Percentiles rank a stretch among this genome's conserved stretches.
phyloP scores from a whole-genome alignment of 2,113 vertebrate species.

The Gambusia affinis region DNA sequence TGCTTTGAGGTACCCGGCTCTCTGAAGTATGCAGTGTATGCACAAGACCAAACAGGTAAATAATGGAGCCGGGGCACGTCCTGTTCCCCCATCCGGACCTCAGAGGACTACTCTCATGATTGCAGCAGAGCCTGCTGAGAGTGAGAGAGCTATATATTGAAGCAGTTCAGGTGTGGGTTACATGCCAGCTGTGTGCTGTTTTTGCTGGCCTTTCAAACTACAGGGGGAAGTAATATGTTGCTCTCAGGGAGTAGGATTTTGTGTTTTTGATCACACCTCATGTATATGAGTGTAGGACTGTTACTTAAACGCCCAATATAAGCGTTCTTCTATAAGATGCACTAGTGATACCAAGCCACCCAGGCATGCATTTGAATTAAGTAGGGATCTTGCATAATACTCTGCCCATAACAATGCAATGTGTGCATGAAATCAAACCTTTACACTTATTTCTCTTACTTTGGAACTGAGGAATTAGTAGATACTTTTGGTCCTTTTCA shows the following conservation, averaged over 20 bases:
- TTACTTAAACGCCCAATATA: background rate
- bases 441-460: background rate
- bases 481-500: background rate
- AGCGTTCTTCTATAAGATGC: background rate
- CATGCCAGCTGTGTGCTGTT: constrained; percentile 51
- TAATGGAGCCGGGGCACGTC: constrained; percentile 69
- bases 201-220: constrained; percentile 56
- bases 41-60: constrained; percentile 61
- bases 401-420: too few relatives aligned
- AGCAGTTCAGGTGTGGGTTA: constrained; percentile 50
- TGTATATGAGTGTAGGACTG: background rate
- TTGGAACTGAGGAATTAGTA: background rate
- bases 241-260: constrained; percentile 28
- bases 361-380: too few relatives aligned
- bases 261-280: constrained; percentile 27
- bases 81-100: constrained; percentile 59
- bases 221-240: constrained; percentile 42
- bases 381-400: too few relatives aligned
- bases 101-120: constrained; percentile 54
- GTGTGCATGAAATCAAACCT: background rate
- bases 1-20: constrained; percentile 51
- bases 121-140: constrained; percentile 14
- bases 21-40: constrained; percentile 54
- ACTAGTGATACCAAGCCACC: too few relatives aligned
- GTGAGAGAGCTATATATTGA: constrained; percentile 21